Percentiles rank a stretch among this genome's conserved stretches.
These are phyloP conservation scores for Brachypalpus laphriformis DNA, from an alignment of 2,888 invertebrate species.

Conservation along the genomic window DNA sequence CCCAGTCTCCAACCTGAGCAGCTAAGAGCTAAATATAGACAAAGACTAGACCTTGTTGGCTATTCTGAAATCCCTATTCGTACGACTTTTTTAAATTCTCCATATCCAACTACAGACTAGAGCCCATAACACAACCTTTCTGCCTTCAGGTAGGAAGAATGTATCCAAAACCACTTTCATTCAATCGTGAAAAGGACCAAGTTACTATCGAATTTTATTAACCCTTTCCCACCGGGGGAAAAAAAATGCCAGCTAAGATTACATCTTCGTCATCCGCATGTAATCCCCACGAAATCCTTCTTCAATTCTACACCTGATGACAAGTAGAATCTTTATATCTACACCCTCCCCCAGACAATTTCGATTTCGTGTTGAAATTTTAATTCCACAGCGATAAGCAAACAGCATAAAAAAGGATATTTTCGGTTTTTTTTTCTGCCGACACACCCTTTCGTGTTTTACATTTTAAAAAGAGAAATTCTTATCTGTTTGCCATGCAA, in stretches of 20 bases:
- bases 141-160: too few relatives aligned
- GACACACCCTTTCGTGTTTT: slow-evolving; percentile 65
- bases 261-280: slow-evolving; percentile 50
- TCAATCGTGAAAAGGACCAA: slow-evolving; percentile 6
- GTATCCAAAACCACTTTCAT: not conserved
- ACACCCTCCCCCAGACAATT: not conserved
- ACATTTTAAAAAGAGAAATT: slow-evolving; percentile 50
- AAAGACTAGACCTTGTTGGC: too few relatives aligned
- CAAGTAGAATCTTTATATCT: slow-evolving; percentile 31
- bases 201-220: slow-evolving; percentile 22
- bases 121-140: too few relatives aligned
- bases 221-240: slow-evolving; percentile 5
- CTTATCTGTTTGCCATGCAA: slow-evolving; percentile 62
- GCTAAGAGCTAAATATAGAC: too few relatives aligned
- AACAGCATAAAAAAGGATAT: slow-evolving; percentile 66
- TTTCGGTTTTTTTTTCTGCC: not conserved
- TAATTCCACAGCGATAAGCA: slow-evolving; percentile 66
- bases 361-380: slow-evolving; percentile 67
- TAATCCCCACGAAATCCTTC: slow-evolving; percentile 39
- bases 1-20: too few relatives aligned
- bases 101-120: too few relatives aligned
- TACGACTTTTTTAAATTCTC: too few relatives aligned
- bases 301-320: slow-evolving; percentile 46
- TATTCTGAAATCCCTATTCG: too few relatives aligned
- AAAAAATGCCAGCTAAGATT: slow-evolving; percentile 43